Percentiles rank a stretch among this genome's conserved stretches.
These are phyloP conservation scores for Pygoscelis antarcticus DNA, from an alignment of 2,113 vertebrate genomes.

Conservation along the genomic window DNA sequence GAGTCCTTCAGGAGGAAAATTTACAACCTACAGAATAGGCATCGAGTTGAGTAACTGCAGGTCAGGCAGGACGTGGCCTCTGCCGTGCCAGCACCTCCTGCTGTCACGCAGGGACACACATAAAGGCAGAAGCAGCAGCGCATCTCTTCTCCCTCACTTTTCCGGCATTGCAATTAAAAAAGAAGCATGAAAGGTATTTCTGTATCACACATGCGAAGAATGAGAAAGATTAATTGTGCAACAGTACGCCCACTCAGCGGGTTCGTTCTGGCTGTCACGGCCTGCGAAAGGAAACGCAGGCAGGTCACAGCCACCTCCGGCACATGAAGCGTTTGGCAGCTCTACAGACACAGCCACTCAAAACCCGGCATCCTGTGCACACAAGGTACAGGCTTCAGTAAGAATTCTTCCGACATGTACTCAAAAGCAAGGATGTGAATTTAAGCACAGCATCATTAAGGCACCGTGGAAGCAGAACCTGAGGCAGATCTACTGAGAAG, in stretches of 20 bases:
- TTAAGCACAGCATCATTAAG: neutral
- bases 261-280: neutral
- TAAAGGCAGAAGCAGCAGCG: neutral
- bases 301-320: neutral
- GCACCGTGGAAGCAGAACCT: neutral
- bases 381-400: neutral
- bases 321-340: neutral
- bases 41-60: rapidly evolving
- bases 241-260: neutral
- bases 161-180: neutral
- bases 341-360: neutral
- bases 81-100: neutral
- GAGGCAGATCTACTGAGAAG: neutral
- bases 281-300: neutral
- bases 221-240: neutral
- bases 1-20: neutral
- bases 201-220: neutral
- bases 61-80: neutral
- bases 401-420: neutral
- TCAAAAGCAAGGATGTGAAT: neutral
- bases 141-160: neutral
- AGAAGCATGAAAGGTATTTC: neutral
- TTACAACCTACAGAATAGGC: neutral
- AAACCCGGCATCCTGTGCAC: neutral
- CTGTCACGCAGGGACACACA: rapidly evolving